Base-by-base conservation (phyloP, 2,797 vertebrate species). In the Coendou prehensilis region DNA sequence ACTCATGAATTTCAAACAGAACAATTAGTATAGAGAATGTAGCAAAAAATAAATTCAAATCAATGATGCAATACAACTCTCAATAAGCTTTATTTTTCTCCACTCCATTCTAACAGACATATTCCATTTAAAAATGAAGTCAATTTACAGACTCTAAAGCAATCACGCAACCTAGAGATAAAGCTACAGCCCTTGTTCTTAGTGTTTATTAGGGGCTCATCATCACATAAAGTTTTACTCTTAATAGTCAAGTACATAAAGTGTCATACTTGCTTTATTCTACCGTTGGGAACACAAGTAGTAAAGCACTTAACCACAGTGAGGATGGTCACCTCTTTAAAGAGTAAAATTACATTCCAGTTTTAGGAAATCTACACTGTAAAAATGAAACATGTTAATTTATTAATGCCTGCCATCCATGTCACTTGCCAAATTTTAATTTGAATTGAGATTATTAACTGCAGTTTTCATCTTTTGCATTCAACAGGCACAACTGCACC, bases 1-100 rank as follows among this genome's bases (percentile, higher is more conserved):
- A 81, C n/a, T 93, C 91, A 79, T 8, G 22, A 76, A 93, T 95
- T 93, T 85, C 75, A 89, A 86, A 81, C 37, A 89, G 47, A 90
- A 92, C 23, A 92, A 95, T 93, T 93, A 94, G n/a, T 78, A 30
- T 50, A 87, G 23, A 67, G 23, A 86, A 9, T 10, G 88, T 17
- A 92, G 79, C 33, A 96, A 93, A 93, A 97, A 84, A 73, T 69
- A 85, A 92, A 90, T 95, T 93, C 61, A 89, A 92, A 87, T 86
- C 64, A 95, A 18, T 52, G 54, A 81, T 96, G 80, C 10, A 75
- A 94, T 80, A 93, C 9, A 45, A 87, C 26, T 87, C 79, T 28
- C 61, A 95, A 69, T 93, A 89, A 96, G 41, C 63, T 88, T 76
- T 85, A 78, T 80, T 90, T 96, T 83, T 63, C 81, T 75, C 76